Evolutionary conservation across 1,140 invertebrate species (phyloP).

Genomic region (Lepidostoma basale): DNA sequence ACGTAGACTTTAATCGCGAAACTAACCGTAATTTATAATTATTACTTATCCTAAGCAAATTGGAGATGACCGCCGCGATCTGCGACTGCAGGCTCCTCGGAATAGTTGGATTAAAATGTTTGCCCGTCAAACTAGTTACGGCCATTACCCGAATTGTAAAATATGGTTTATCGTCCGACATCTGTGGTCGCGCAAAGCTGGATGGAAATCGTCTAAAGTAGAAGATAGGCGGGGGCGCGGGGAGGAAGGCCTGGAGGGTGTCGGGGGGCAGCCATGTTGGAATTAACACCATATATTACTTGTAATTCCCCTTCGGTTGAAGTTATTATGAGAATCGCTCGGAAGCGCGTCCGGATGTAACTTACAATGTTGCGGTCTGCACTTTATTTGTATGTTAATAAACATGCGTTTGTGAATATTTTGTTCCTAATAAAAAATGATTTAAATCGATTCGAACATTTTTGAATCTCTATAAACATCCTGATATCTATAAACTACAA

Average conservation of each 20-base stretch:
- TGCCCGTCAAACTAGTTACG: constrained; percentile 41
- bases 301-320: constrained; percentile 47
- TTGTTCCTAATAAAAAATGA: too few species aligned
- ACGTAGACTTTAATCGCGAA: too few species aligned
- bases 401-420: too few species aligned
- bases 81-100: constrained; percentile 5
- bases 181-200: constrained; percentile 43
- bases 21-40: constrained; percentile 1
- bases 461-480: too few species aligned
- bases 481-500: too few species aligned
- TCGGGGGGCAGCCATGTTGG: constrained; percentile 36
- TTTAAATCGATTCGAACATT: too few species aligned
- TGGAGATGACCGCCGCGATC: neutral
- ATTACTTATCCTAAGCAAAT: constrained; percentile 24
- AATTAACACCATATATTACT: constrained; percentile 48
- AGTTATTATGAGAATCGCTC: constrained; percentile 45
- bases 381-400: constrained; percentile 37
- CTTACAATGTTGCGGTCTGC: constrained; percentile 34
- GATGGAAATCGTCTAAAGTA: constrained; percentile 28
- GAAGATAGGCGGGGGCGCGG: constrained; percentile 23
- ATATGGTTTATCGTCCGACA: constrained; percentile 45
- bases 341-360: constrained; percentile 30
- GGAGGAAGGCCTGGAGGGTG: neutral
- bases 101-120: constrained; percentile 34
- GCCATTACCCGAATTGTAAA: constrained; percentile 45